These are phyloP conservation scores for Kryphioiulus occultus DNA, from an alignment of 2,888 invertebrate species.

Conservation along the genomic window DNA sequence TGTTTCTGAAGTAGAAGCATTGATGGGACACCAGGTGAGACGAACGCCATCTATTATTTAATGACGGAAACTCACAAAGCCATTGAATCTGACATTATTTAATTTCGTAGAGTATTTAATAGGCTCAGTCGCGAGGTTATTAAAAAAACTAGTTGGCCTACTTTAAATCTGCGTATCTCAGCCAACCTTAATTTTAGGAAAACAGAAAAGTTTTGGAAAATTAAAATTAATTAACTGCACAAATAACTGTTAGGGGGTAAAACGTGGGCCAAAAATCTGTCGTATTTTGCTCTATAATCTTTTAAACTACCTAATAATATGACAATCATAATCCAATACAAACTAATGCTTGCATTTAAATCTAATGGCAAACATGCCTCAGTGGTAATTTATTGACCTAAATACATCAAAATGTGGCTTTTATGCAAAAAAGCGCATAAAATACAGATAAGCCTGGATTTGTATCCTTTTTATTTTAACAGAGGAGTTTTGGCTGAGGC, in stretches of 20 bases:
- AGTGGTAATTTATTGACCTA: constrained; percentile 4
- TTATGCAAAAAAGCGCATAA: neutral
- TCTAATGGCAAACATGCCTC: neutral
- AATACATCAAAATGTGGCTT: neutral
- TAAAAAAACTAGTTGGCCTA: neutral
- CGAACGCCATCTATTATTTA: constrained; percentile 13
- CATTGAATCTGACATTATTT: neutral
- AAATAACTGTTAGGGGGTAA: neutral
- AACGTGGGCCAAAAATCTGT: neutral
- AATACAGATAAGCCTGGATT: constrained; percentile 25
- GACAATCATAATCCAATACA: neutral
- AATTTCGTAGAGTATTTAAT: neutral
- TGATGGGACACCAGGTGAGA: neutral
- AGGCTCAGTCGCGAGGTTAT: no score
- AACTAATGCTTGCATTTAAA: neutral
- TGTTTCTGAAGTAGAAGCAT: neutral
- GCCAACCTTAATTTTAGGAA: neutral
- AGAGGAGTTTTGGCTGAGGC: constrained; percentile 24
- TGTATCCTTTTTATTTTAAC: constrained; percentile 1
- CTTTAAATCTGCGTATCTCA: neutral
- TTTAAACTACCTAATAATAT: neutral
- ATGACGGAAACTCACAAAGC: neutral
- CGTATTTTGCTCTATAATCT: neutral
- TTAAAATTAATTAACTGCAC: neutral
- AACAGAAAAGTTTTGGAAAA: neutral